A percentile compares a stretch with the other conserved stretches of the same genome.
phyloP scores from a whole-genome alignment of 2,888 invertebrate genomes.

The Carterocephalus palaemon region DNA sequence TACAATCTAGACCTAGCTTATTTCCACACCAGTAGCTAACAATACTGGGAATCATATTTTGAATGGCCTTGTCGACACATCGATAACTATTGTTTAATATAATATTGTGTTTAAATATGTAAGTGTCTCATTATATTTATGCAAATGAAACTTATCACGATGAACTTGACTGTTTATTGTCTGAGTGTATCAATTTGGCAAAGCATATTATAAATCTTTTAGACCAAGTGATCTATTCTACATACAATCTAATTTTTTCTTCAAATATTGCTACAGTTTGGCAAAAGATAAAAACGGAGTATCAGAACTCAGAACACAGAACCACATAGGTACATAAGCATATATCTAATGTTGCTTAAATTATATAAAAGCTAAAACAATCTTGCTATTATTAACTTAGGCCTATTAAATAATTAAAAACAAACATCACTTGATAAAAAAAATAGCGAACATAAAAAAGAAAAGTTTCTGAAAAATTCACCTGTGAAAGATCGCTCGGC shows the following conservation, averaged over 20 bases:
- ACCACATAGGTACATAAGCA: too few species aligned
- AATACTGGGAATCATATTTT: slow-evolving; percentile 22
- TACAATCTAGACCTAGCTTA: not conserved
- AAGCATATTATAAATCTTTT: too few species aligned
- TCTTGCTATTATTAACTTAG: too few species aligned
- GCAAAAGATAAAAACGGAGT: too few species aligned
- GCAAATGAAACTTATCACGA: slow-evolving; percentile 49
- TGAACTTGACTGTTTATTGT: slow-evolving; percentile 48
- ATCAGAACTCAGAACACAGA: too few species aligned
- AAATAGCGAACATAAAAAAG: slow-evolving; percentile 3
- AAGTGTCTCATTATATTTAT: slow-evolving; percentile 45
- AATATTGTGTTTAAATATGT: slow-evolving; percentile 37
- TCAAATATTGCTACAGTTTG: too few species aligned
- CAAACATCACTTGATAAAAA: slow-evolving; percentile 4
- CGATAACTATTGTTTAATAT: slow-evolving; percentile 38
- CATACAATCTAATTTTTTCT: too few species aligned
- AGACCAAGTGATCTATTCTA: too few species aligned
- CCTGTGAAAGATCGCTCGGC: slow-evolving; percentile 82
- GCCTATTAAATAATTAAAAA: not conserved
- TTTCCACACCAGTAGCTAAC: slow-evolving; percentile 11
- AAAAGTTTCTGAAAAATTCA: slow-evolving; percentile 51
- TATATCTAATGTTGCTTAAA: too few species aligned
- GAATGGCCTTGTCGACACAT: slow-evolving; percentile 37
- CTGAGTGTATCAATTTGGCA: slow-evolving; percentile 40
- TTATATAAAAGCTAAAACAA: too few species aligned